Evolutionary conservation across 1,140 invertebrate genomes (phyloP), one percentile per base, ranked within the genome.

Genomic region (Cydia fagiglandana): DNA sequence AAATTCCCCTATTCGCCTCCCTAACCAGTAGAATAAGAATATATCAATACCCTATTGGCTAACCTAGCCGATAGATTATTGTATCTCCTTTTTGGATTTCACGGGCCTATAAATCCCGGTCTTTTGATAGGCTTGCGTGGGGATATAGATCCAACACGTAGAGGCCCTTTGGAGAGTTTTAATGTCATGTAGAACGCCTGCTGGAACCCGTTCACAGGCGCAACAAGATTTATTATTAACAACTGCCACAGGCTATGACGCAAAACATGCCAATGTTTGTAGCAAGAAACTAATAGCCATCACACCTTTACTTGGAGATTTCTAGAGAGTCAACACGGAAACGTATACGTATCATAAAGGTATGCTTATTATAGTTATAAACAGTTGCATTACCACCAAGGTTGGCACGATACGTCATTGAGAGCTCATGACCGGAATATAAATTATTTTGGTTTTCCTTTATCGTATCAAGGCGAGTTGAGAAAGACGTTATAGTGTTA

Each of bases 391-490:
- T 70, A 12, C n/a, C 34, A 70, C 34, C 30, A 70, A 70, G 66
- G 66, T 45, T 38, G 66, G 28, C 13, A 24, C 12, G 64, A 15
- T 17, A 70, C 38, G 66, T 70, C 66, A 70, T 70, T 70, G 66
- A 70, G 38, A 4, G 15, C 34, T n/a, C n/a, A n/a, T 70, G 66
- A 70, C n/a, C 34, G 30, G 66, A 70, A 70, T 70, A 41, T 70
- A 38, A 70, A 70, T 1, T 45, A 38, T 38, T 70, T 70, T 45
- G 30, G 66, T n/a, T 70, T 70, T 70, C 66, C 66, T 70, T 45
- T 38, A 20, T 41, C 3, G 34, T 24, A 41, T 70, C 66, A 70
- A 70, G 66, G 66, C 66, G n/a, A 70, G 24, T 38, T 17, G 66
- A 70, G 30, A 38, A 38, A 38, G 2, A 70, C 9, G 20, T 61